A percentile compares a stretch with the other conserved stretches of the same genome.
Evolutionary conservation across 2,888 invertebrate species (phyloP).

Genomic region (Yponomeuta evonymella): DNA sequence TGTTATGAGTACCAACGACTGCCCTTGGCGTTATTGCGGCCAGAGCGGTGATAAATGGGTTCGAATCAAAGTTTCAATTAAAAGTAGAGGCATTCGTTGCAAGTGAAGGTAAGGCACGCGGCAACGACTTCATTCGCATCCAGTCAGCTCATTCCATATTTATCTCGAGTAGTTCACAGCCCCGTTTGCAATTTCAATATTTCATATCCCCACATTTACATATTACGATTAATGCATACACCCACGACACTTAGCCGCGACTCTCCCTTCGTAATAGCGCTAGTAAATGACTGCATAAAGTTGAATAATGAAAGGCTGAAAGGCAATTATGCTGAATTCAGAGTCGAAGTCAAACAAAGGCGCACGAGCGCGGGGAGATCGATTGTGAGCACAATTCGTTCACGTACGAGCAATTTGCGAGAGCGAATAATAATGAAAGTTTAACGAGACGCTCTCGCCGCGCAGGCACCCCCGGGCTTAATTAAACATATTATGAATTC

Average conservation of each 20-base stretch:
- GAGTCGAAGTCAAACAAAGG: constrained; percentile 74
- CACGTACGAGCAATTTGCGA: constrained; percentile 72
- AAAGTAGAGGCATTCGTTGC: neutral
- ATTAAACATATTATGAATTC: constrained; percentile 62
- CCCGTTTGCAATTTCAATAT: constrained; percentile 64
- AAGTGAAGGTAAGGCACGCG: neutral
- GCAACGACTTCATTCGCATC: neutral
- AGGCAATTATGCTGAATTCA: constrained; percentile 75
- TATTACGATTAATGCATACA: constrained; percentile 74
- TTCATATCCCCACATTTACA: constrained; percentile 69
- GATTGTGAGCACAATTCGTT: constrained; percentile 69
- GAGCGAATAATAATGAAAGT: constrained; percentile 71
- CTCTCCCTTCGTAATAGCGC: constrained; percentile 72
- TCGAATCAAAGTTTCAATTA: neutral
- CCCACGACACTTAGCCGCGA: constrained; percentile 65
- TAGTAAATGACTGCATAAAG: constrained; percentile 75
- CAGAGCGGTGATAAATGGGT: neutral
- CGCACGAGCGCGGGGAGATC: constrained; percentile 60
- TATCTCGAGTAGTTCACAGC: constrained; percentile 21
- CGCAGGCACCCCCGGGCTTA: constrained; percentile 43
- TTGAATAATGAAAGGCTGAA: constrained; percentile 75
- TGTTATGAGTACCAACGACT: neutral
- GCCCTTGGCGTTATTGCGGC: neutral
- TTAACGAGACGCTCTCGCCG: constrained; percentile 62
- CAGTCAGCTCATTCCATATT: constrained; percentile 10